Conservation (phyloP, 1,140 invertebrate species). For the Formica exsecta region DNA sequence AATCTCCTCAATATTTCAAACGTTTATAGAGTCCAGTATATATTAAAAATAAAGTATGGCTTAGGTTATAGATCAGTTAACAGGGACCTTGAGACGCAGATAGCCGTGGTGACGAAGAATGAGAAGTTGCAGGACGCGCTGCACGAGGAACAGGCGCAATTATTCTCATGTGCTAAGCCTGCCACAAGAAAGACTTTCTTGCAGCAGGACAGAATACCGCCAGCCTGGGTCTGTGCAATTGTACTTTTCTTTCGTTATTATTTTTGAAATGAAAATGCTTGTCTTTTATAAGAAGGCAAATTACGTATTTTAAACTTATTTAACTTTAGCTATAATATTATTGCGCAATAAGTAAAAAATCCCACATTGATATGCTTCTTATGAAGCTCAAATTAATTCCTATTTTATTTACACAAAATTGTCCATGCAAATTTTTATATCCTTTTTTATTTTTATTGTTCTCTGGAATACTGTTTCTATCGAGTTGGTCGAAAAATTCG, state of each 20-base stretch:
- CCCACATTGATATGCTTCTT: not conserved
- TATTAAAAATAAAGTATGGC: conserved; percentile 63
- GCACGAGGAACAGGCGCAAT: conserved; percentile 89
- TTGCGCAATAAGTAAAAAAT: conserved; percentile 32
- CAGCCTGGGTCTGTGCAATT: conserved; percentile 81
- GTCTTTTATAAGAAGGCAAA: not conserved
- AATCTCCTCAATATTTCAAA: not conserved
- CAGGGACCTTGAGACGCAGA: conserved; percentile 97
- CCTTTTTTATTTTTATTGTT: not conserved
- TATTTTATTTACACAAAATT: not conserved
- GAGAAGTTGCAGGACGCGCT: conserved; percentile 90
- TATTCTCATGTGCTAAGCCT: conserved; percentile 88
- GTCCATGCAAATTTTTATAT: not conserved
- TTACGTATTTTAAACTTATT: conserved; percentile 23
- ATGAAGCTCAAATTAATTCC: not conserved
- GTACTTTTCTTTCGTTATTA: conserved; percentile 84
- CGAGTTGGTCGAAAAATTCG: too few relatives aligned
- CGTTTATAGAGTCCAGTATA: conserved; percentile 26
- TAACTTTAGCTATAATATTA: conserved; percentile 2
- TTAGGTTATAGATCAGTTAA: conserved; percentile 92
- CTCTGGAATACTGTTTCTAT: not conserved
- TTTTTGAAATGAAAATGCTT: conserved; percentile 75
- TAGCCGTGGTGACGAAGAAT: conserved; percentile 95
- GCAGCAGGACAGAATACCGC: conserved; percentile 79
- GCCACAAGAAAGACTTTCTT: conserved; percentile 82